These are phyloP conservation scores for Poeciliopsis turneri DNA, from an alignment of 2,797 vertebrate genomes.

Conservation along the genomic window DNA sequence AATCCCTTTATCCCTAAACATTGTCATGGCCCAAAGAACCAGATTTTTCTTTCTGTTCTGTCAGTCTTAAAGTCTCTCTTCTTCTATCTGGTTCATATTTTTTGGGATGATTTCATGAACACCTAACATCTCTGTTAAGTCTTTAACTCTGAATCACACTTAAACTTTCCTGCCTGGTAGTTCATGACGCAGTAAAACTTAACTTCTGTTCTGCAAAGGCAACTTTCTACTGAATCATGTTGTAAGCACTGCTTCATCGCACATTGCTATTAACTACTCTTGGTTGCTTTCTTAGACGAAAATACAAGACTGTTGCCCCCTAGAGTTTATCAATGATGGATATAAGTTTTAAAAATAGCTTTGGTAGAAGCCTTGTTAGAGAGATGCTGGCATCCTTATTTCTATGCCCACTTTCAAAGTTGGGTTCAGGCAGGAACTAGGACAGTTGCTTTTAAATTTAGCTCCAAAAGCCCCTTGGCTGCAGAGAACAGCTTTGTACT, in stretches of 20 bases:
- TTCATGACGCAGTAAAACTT: not conserved
- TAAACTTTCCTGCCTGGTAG: not conserved
- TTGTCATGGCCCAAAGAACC: not conserved
- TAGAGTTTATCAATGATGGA: constrained; percentile 11
- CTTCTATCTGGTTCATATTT: not conserved
- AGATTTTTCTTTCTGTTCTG: not conserved
- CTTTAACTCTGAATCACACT: not conserved
- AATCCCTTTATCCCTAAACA: not conserved
- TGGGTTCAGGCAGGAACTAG: constrained; percentile 74
- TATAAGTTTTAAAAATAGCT: not conserved
- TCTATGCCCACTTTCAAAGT: constrained; percentile 70
- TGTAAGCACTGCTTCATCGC: not conserved
- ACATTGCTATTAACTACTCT: not conserved
- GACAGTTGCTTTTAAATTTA: constrained; percentile 83
- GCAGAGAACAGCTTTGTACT: constrained; percentile 72
- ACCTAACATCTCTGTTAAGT: not conserved
- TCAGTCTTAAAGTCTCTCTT: constrained; percentile 10
- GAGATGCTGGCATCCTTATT: constrained; percentile 43
- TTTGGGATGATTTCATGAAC: not conserved
- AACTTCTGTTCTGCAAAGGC: not conserved
- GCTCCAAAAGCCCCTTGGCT: constrained; percentile 73
- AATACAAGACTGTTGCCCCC: constrained; percentile 12
- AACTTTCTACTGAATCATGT: not conserved
- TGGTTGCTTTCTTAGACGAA: not conserved
- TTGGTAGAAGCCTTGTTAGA: not conserved